Base-by-base conservation (phyloP, 2,888 invertebrate genomes). In the Mechanitis mazaeus region DNA sequence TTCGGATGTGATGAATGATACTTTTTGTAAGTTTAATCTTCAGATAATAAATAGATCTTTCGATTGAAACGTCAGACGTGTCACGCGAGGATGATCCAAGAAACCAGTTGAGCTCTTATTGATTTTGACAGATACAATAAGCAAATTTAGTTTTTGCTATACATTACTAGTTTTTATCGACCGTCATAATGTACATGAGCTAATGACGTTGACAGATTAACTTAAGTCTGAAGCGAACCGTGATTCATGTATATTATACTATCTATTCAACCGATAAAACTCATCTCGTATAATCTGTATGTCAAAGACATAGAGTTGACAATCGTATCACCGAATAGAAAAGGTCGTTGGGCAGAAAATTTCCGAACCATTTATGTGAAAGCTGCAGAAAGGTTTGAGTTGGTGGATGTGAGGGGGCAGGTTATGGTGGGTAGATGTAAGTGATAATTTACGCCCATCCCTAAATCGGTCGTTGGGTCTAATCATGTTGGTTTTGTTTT, bases 171-270 rank as follows among this genome's bases (percentile, higher is more conserved):
- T 65, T 68, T 65, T 64, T 67, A 65, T 58, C 63, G 60, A 64
- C 60, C 62, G 62, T 64, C 66, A 68, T 59, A 66, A 71, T 71
- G 66, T 69, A 72, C 67, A 72, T 72, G 71, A 72, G 69, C 72
- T 72, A 61, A 63, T 64, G 72, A 74, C 72, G 74, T 74, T 80
- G 79, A 80, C 78, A 71, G 76, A 79, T 79, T 75, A 71, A 72
- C 71, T 69, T 69, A 68, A 72, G 73, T 75, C 75, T 68, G 66
- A 60, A 72, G 75, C 75, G 66, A 73, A 71, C 73, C 71, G 69
- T 71, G 69, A 72, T 63, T 70, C 69, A 69, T 64, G 63, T 64
- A 61, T 64, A 60, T 67, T 67, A 68, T 61, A 65, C 65, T 69
- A 61, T 61, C 59, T 64, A 61, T 63, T 63, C 54, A 50, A 42